A percentile compares a stretch with the other conserved stretches of the same genome.
These are phyloP conservation scores for Coenonympha arcania DNA, from an alignment of 2,888 invertebrate species.

Conservation along the genomic window DNA sequence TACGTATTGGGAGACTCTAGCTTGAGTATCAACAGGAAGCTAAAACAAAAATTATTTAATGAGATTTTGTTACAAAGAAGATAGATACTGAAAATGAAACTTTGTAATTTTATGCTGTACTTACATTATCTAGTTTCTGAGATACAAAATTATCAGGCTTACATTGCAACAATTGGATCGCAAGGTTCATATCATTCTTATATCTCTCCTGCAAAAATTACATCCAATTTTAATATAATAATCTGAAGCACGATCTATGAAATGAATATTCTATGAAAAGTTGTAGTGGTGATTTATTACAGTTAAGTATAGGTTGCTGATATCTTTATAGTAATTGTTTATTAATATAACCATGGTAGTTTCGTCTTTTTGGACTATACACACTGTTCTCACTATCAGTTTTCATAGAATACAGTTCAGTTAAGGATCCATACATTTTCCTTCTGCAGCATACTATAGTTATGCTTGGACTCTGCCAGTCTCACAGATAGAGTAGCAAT, in stretches of 20 bases:
- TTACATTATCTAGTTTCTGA: conserved; percentile 91
- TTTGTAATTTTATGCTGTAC: conserved; percentile 41
- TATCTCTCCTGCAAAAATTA: conserved; percentile 86
- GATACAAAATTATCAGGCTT: conserved; percentile 95
- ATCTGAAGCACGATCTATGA: too few relatives aligned
- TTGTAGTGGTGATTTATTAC: too few relatives aligned
- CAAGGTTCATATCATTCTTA: conserved; percentile 93
- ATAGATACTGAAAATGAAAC: neutral
- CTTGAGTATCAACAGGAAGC: conserved; percentile 93
- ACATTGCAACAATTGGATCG: conserved; percentile 94
- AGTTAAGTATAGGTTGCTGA: too few relatives aligned
- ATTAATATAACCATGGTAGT: too few relatives aligned
- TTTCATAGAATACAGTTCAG: too few relatives aligned
- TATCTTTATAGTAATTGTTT: too few relatives aligned
- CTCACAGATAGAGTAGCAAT: conserved; percentile 87
- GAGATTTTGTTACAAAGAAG: conserved; percentile 8
- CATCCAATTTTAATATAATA: too few relatives aligned
- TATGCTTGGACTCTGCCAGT: conserved; percentile 88
- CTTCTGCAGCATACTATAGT: conserved; percentile 85
- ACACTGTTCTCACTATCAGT: too few relatives aligned
- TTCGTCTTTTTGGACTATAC: too few relatives aligned
- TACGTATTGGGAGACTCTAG: conserved; percentile 86
- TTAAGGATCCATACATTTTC: conserved; percentile 81
- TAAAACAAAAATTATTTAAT: conserved; percentile 55
- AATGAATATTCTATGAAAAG: too few relatives aligned